Percentiles rank a stretch among this genome's conserved stretches.
phyloP scores from a whole-genome alignment of 2,797 vertebrate genomes.

The Hirundo rustica region DNA sequence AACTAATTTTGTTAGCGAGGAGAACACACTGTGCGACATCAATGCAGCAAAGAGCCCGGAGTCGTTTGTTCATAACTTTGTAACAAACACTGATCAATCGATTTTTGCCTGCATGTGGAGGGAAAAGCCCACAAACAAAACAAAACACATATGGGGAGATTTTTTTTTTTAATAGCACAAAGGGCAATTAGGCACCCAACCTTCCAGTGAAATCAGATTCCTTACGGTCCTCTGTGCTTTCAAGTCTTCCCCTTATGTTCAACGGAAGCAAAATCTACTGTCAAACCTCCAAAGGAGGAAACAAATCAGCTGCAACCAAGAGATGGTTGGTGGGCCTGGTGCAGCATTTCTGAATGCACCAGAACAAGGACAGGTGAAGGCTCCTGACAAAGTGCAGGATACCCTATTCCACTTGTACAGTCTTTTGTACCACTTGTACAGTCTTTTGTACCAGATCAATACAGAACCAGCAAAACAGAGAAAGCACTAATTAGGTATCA shows the following conservation, averaged over 20 bases:
- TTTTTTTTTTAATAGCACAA: conserved; percentile 23
- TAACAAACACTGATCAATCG: conserved; percentile 59
- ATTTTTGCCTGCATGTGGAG: not conserved
- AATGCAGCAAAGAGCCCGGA: not conserved
- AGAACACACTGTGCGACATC: conserved; percentile 41
- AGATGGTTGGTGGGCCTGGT: not conserved
- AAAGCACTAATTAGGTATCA: not conserved
- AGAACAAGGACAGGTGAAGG: not conserved
- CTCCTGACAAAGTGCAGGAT: not conserved
- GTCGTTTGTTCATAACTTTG: conserved; percentile 53
- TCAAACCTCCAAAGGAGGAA: not conserved
- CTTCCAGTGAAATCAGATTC: conserved; percentile 15
- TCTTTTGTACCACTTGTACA: not conserved
- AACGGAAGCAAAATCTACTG: not conserved
- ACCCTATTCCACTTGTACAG: fast-evolving
- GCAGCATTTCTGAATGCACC: not conserved
- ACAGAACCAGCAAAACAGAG: not conserved
- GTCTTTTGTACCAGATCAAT: not conserved
- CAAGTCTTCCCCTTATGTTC: not conserved
- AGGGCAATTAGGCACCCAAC: conserved; percentile 54
- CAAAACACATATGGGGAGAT: not conserved
- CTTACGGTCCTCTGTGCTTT: not conserved
- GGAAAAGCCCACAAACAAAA: conserved; percentile 21
- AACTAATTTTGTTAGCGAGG: conserved; percentile 43
- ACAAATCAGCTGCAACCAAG: not conserved